phyloP scores from a whole-genome alignment of 2,113 vertebrate species.

The Salvelinus namaycush region DNA sequence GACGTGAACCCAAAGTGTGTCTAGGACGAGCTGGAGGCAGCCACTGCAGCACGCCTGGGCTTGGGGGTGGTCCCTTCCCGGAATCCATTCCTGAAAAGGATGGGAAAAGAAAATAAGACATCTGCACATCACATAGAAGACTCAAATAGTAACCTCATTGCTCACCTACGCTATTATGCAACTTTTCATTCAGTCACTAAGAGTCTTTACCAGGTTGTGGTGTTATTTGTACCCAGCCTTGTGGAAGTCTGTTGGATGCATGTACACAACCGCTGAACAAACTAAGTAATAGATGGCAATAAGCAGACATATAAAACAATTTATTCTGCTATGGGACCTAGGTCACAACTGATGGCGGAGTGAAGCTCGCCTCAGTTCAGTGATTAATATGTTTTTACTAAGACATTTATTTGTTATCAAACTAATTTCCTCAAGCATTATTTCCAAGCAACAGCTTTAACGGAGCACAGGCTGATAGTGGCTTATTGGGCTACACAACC shows the following conservation, averaged over 20 bases:
- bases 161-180: no score
- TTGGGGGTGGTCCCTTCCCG: slow-evolving; percentile 96
- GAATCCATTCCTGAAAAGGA: slow-evolving; percentile 90
- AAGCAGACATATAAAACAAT: background rate
- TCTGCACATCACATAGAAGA: background rate
- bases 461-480: no score
- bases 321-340: no score
- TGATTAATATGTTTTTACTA: slow-evolving; percentile 73
- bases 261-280: no score
- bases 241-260: no score
- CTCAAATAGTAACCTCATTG: background rate
- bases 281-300: background rate
- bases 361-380: slow-evolving; percentile 76
- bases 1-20: slow-evolving; percentile 64
- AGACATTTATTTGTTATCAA: slow-evolving; percentile 78
- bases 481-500: no score
- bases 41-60: slow-evolving; percentile 92
- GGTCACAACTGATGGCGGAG: background rate
- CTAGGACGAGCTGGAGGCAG: slow-evolving; percentile 95
- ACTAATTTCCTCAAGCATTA: slow-evolving; percentile 21
- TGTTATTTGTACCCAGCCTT: no score
- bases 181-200: no score
- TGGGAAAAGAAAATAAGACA: slow-evolving; percentile 14
- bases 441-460: background rate
- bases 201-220: no score